Percentiles rank a stretch among this genome's conserved stretches.
These are phyloP conservation scores for Chiloscyllium plagiosum DNA, from an alignment of 2,113 vertebrate genomes.

Conservation along the genomic window DNA sequence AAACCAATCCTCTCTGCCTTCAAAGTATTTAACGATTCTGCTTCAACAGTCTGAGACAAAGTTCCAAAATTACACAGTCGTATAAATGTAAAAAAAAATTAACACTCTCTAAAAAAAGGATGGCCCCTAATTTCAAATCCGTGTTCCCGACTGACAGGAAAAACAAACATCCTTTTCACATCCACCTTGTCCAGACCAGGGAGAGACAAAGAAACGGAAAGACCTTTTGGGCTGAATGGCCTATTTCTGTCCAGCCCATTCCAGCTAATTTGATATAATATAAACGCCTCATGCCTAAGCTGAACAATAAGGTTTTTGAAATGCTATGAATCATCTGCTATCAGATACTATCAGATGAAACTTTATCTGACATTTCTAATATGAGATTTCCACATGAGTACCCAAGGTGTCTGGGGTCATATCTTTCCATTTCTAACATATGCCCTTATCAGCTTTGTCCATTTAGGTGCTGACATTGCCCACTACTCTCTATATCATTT, in stretches of 20 bases:
- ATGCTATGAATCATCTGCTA: slow-evolving; percentile 1
- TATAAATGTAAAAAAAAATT: no score
- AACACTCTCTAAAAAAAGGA: no score
- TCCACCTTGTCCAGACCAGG: no score
- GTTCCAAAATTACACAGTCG: no score
- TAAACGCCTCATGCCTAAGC: neutral
- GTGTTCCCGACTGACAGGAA: no score
- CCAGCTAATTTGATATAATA: neutral
- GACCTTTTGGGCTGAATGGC: neutral
- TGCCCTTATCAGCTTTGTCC: slow-evolving; percentile 30
- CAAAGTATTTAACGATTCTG: no score
- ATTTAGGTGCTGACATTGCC: slow-evolving; percentile 11
- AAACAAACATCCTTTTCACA: no score
- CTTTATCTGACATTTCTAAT: slow-evolving; percentile 34
- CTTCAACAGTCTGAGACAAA: no score
- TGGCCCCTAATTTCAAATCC: no score
- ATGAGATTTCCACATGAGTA: slow-evolving; percentile 32
- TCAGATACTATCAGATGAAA: slow-evolving; percentile 18
- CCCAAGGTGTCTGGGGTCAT: neutral
- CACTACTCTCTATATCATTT: neutral
- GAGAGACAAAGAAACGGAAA: neutral
- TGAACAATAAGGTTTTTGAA: neutral
- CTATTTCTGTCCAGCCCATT: neutral
- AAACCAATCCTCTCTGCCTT: no score
- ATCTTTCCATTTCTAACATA: slow-evolving; percentile 22